Percentiles rank a stretch among this genome's conserved stretches.
Evolutionary conservation across 1,140 invertebrate genomes (phyloP).

Genomic region (Pachyrhynchus sulphureomaculatus): DNA sequence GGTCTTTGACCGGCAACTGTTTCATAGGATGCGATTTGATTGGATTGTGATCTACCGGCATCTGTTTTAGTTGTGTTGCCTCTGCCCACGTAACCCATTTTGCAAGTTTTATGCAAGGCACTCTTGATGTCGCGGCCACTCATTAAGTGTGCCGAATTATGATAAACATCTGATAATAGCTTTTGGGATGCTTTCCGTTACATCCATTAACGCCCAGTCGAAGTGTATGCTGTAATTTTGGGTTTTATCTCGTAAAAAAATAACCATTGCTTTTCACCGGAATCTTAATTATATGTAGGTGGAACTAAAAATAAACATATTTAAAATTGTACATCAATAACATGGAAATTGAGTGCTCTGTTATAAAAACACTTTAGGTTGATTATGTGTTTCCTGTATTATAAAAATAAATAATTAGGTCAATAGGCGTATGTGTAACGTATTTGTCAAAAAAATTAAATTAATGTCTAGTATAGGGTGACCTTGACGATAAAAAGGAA

Average conservation of each 20-base stretch:
- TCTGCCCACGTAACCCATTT: conserved; percentile 34
- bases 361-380: no score
- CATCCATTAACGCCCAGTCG: neutral
- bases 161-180: conserved; percentile 20
- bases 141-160: conserved; percentile 27
- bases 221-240: conserved; percentile 2
- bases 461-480: no score
- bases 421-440: no score
- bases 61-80: conserved; percentile 25
- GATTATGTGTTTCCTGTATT: no score
- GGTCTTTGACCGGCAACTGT: conserved; percentile 35
- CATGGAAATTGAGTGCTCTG: no score
- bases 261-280: no score
- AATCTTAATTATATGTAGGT: no score
- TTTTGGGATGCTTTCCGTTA: conserved; percentile 15
- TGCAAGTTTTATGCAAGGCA: conserved; percentile 29
- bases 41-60: conserved; percentile 35
- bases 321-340: neutral
- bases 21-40: conserved; percentile 26
- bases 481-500: no score
- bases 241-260: conserved; percentile 4
- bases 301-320: neutral
- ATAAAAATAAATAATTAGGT: no score
- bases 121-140: conserved; percentile 17
- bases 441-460: no score